phyloP scores from a whole-genome alignment of 2,797 vertebrate species.

The Toxotes lorentzi region DNA sequence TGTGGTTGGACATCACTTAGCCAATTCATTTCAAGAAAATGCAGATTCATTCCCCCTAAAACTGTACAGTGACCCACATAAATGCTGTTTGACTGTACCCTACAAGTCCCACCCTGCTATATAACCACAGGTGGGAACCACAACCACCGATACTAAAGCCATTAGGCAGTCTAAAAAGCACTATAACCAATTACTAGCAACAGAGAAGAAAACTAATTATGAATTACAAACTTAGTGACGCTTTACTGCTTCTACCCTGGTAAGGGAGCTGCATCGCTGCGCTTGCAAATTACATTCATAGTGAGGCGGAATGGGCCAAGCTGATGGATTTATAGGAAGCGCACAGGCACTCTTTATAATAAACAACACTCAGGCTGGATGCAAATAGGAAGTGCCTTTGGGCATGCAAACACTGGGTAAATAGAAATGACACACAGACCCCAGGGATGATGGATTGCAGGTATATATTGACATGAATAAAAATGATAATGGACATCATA shows the following conservation, averaged over 20 bases:
- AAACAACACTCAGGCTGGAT: slow-evolving; percentile 68
- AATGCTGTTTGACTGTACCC: slow-evolving; percentile 14
- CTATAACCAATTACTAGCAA: slow-evolving; percentile 75
- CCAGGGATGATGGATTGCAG: slow-evolving; percentile 68
- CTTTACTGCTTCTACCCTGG: slow-evolving; percentile 66
- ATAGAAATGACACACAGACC: slow-evolving; percentile 66
- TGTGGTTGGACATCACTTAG: neutral
- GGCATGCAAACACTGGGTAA: slow-evolving; percentile 59
- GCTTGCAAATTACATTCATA: slow-evolving; percentile 77
- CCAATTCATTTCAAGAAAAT: neutral
- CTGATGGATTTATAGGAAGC: slow-evolving; percentile 75
- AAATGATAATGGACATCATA: slow-evolving; percentile 66
- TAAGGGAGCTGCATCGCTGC: slow-evolving; percentile 71
- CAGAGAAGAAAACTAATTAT: slow-evolving; percentile 75
- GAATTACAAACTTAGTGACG: slow-evolving; percentile 79
- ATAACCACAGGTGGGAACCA: slow-evolving; percentile 17
- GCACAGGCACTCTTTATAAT: slow-evolving; percentile 60
- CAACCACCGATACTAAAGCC: slow-evolving; percentile 34
- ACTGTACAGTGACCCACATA: neutral
- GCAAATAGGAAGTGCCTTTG: slow-evolving; percentile 68
- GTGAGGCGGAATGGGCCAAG: slow-evolving; percentile 54
- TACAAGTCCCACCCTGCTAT: slow-evolving; percentile 13
- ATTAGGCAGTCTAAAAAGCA: slow-evolving; percentile 68
- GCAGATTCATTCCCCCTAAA: slow-evolving; percentile 6
- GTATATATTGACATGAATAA: slow-evolving; percentile 64